A percentile compares a stretch with the other conserved stretches of the same genome.
Conservation (phyloP, 2,797 vertebrate genomes). For the Sebastes wilsoni region DNA sequence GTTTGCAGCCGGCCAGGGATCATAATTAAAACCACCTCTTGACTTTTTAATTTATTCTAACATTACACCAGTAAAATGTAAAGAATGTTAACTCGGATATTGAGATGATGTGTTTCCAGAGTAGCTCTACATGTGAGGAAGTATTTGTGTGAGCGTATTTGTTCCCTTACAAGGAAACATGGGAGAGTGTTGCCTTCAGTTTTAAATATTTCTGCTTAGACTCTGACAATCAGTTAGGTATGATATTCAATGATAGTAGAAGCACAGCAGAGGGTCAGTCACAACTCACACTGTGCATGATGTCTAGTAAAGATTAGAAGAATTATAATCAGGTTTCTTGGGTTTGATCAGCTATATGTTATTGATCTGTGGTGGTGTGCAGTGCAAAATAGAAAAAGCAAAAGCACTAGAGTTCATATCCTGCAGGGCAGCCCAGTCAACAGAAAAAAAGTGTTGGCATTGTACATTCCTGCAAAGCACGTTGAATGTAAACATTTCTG, state of each 20-base stretch:
- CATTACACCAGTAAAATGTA: background rate
- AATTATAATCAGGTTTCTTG: too few relatives aligned
- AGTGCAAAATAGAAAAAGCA: too few relatives aligned
- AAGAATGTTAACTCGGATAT: background rate
- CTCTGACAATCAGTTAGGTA: too few relatives aligned
- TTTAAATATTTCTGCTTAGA: too few relatives aligned
- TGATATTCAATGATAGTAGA: background rate
- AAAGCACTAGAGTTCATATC: background rate
- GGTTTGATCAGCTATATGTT: background rate
- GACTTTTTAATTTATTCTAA: background rate
- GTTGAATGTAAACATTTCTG: too few relatives aligned
- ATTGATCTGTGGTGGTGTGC: background rate
- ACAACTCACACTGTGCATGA: too few relatives aligned
- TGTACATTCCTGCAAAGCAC: too few relatives aligned
- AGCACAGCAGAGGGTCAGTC: background rate
- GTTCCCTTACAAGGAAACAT: too few relatives aligned
- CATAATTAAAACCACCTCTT: background rate
- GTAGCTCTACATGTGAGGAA: background rate
- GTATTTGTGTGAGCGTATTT: too few relatives aligned
- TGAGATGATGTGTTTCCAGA: background rate
- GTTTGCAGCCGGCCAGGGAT: background rate
- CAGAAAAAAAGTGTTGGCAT: too few relatives aligned
- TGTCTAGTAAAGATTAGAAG: too few relatives aligned
- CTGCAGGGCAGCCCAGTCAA: background rate
- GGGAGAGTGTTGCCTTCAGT: too few relatives aligned